Evolutionary conservation across 2,888 invertebrate species (phyloP), one percentile per base, ranked within the genome.

Genomic region (Pyrocoelia pectoralis): DNA sequence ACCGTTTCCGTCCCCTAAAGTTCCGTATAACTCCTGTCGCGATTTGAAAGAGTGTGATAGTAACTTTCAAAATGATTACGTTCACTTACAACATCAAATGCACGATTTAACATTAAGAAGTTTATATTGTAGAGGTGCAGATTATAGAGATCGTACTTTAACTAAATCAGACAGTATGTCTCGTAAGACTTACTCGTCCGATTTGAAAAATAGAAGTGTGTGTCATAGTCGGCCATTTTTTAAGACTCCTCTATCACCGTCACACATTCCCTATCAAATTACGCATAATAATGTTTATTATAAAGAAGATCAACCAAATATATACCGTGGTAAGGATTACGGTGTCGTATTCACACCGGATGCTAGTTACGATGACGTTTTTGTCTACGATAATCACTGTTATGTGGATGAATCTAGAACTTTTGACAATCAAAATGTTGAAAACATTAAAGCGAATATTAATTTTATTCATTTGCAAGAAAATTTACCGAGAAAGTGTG

Each of bases 391-490:
- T 33, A 72, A 70, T 67, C 68, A 68, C 48, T 68, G 68, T 1
- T 68, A 71, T 57, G 41, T 64, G 10, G 61, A 67, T 10, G 66
- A 66, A 33, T 24, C 59, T n/a, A 56, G 61, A 14, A 33, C 38
- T 9, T 61, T 52, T 52, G 9, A 52, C 41, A 13, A 52, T 56
- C 12, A 24, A 24, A 24, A 24, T 6, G 24, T 24, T 24, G 24
- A 24, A 24, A 24, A 38, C 74, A 59, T 77, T 84, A 10, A 83
- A 84, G 53, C 83, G 29, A 84, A 84, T 29, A 80, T 84, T 72
- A 84, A 84, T n/a, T 84, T 84, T 68, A 83, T 83, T 0, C 84
- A 83, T 70, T 83, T 83, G 68, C 76, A 74, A 19, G 76, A 77
- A 46, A 75, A 74, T 77, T 80, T 73, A 75, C 76, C 77, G 46